A percentile compares a stretch with the other conserved stretches of the same genome.
Conservation (phyloP, 2,888 invertebrate genomes). For the Gymnocheta viridis region DNA sequence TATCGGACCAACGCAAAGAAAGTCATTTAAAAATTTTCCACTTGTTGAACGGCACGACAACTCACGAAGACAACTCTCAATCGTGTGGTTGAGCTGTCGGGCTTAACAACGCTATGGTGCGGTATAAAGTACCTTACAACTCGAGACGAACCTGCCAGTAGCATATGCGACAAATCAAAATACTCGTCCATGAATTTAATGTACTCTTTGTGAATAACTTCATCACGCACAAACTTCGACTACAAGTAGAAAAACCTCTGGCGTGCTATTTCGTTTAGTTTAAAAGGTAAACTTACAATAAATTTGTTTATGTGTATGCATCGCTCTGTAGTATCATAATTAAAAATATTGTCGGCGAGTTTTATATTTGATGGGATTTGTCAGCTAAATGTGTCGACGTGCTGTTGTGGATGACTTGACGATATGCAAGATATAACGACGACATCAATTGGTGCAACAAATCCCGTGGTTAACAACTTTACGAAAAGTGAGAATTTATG, state of each 20-base stretch:
- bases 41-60: slow-evolving; percentile 28
- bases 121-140: slow-evolving; percentile 27
- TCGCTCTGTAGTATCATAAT: slow-evolving; percentile 18
- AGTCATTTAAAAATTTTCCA: slow-evolving; percentile 46
- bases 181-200: slow-evolving; percentile 16
- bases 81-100: slow-evolving; percentile 46
- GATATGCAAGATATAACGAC: slow-evolving; percentile 14
- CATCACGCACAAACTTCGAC: neutral
- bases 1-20: slow-evolving; percentile 43
- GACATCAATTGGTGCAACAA: neutral
- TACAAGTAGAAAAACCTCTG: slow-evolving; percentile 12
- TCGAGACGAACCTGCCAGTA: neutral
- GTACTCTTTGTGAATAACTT: neutral
- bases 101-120: slow-evolving; percentile 58
- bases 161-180: neutral
- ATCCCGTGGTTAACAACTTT: neutral
- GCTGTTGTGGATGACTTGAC: neutral
- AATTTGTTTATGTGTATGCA: slow-evolving; percentile 35
- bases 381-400: neutral
- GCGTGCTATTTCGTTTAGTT: neutral
- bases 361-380: slow-evolving; percentile 26
- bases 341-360: slow-evolving; percentile 15
- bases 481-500: neutral
- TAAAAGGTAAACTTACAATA: slow-evolving; percentile 54
- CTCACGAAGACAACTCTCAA: slow-evolving; percentile 52